Base-by-base conservation (phyloP, 1,140 invertebrate species). In the Calephelis nemesis region DNA sequence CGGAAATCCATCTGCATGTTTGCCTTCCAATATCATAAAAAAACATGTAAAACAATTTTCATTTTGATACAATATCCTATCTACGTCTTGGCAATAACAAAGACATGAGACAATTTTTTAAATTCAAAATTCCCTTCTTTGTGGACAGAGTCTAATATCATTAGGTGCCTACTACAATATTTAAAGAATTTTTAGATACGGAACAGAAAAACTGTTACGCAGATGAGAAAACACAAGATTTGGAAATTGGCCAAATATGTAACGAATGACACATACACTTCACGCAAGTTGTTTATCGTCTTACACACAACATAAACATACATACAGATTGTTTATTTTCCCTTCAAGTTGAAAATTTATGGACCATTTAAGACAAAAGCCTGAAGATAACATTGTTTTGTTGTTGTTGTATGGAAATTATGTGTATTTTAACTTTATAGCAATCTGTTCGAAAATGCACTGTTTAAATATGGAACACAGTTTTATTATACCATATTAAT, bases 211-310 rank as follows among this genome's bases (percentile, higher is more conserved):
- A 58, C 19, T 58, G 52, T 58, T 58, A 58, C 19, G 30, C 52
- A 58, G 10, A 39, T 13, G 15, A 52, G 15, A 52, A 19, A 52
- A 10, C 19, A 12, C 30, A 10, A 30, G 30, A 30, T 11, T 58
- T 58, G 52, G 52, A 58, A 39, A 39, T 10, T 58, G 5, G 52
- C 52, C 52, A 58, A 58, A 58, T 58, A 58, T 58, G 52, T 58
- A 58, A 58, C 52, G 52, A 30, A 58, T 58, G 52, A 58, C 52
- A 58, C 52, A 58, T 58, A 58, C 52, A 58, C 52, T 58, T 58
- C 52, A 58, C 10, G 52, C 52, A 58, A 39, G 52, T 30, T 58
- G 52, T 58, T 58, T 58, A 58, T 58, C 30, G 19, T 30, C 10
- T 58, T 39, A 58, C 19, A 58, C 10, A 30, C 52, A 58, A 58